Base-by-base conservation (phyloP, 2,113 vertebrate genomes). In the Edolisoma coerulescens region DNA sequence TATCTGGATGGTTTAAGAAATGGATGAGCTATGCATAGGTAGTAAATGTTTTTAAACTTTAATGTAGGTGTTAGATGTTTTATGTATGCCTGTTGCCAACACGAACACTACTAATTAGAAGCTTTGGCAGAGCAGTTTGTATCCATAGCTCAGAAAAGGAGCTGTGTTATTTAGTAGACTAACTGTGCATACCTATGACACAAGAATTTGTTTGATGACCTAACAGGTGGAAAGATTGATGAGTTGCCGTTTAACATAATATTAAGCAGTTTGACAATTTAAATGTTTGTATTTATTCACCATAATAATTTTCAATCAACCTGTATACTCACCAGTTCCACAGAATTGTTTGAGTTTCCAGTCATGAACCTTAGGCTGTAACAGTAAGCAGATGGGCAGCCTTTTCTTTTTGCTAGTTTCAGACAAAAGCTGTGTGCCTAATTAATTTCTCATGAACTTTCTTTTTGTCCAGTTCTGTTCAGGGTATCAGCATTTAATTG, bases 11-110 rank as follows among this genome's bases (percentile, higher is more conserved):
- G 33, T 30, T 73, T 81, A 89, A 91, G 77, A 89, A 89, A 89
- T 35, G 35, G 47, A 84, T 59, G 84, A 94, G 35, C 44, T 92
- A 87, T 91, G 33, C 42, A 47, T 59, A 39, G 47, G 20, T 35
- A 81, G 79, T 32, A 92, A 91, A 81, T 68, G 26, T 84, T 95
- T 94, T 82, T 57, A 91, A 90, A 87, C 45, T 94, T 91, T 87
- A 49, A 87, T 74, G 59, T 77, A 74, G 32, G 28, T 74, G 77
- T 77, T 74, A 77, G 50, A 76, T 84, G n/a, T 87, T 94, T 96
- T 74, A 91, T 87, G 47, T 54, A 70, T 81, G 42, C 26, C 45
- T 68, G 37, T 60, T 91, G 33, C 68, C 81, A 84, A 81, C 27
- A 61, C 21, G 73, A 91, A 24, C 32, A 11, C 12, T 61, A 26